A percentile compares a stretch with the other conserved stretches of the same genome.
Evolutionary conservation across 1,140 invertebrate genomes (phyloP).

Genomic region (Zaprionus camerounensis): DNA sequence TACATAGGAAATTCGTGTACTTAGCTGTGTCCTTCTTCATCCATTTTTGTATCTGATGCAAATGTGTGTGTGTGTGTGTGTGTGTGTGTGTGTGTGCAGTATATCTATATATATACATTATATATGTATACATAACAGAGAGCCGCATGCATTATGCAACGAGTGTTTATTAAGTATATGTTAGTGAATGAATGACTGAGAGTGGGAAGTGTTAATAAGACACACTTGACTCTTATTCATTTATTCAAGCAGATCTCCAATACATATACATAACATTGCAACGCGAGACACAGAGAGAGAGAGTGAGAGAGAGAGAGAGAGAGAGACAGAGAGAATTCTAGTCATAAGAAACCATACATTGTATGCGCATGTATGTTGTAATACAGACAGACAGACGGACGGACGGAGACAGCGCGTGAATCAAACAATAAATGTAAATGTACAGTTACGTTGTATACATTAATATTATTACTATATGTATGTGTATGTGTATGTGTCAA

Average conservation of each 20-base stretch:
- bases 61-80: background rate
- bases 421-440: constrained; percentile 51
- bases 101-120: background rate
- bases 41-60: constrained; percentile 14
- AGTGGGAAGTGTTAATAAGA: too few relatives aligned
- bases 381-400: constrained; percentile 9
- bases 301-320: constrained; percentile 7
- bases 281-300: background rate
- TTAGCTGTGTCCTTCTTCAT: background rate
- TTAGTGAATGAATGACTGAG: too few relatives aligned
- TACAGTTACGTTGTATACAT: background rate
- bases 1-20: background rate
- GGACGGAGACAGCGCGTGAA: constrained; percentile 42
- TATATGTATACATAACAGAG: background rate
- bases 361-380: background rate
- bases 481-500: constrained; percentile 13
- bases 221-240: too few relatives aligned
- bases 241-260: too few relatives aligned
- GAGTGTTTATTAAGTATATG: constrained; percentile 1
- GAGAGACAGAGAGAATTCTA: constrained; percentile 43
- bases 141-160: background rate
- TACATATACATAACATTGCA: background rate
- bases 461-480: background rate
- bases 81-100: background rate
- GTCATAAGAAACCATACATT: constrained; percentile 53